These are phyloP conservation scores for Dicranocentrus wangi DNA, from an alignment of 2,888 invertebrate species.

Conservation along the genomic window DNA sequence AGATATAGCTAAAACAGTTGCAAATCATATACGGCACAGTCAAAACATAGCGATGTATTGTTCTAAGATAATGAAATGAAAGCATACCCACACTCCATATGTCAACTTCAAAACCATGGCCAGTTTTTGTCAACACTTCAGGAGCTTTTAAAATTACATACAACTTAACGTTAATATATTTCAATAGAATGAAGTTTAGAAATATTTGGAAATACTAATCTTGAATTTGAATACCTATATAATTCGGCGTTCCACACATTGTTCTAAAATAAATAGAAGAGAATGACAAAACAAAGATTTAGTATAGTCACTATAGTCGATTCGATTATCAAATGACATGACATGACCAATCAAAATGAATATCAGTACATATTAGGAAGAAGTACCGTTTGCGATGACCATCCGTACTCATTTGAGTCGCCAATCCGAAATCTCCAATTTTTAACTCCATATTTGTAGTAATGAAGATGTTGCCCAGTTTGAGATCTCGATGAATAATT, in stretches of 20 bases:
- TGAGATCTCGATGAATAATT: slow-evolving; percentile 98
- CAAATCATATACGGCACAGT: no score
- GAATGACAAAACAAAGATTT: slow-evolving; percentile 24
- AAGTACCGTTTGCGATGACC: slow-evolving; percentile 83
- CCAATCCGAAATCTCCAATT: slow-evolving; percentile 98
- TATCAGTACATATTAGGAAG: no score
- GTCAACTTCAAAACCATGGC: slow-evolving; percentile 99
- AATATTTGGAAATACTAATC: no score
- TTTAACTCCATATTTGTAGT: slow-evolving; percentile 94
- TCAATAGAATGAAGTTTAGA: no score
- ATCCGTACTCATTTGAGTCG: slow-evolving; percentile 92
- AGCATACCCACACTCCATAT: slow-evolving; percentile 99
- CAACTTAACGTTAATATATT: no score
- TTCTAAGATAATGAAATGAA: no score
- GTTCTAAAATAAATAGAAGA: no score
- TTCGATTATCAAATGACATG: no score
- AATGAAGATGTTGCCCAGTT: slow-evolving; percentile 97
- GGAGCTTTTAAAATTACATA: slow-evolving; percentile 81
- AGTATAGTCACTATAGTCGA: no score
- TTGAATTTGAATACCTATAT: slow-evolving; percentile 84
- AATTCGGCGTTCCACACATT: slow-evolving; percentile 99
- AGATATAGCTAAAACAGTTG: no score
- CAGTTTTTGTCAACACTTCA: slow-evolving; percentile 96
- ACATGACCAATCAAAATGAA: no score
- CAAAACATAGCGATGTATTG: no score